Base-by-base conservation (phyloP, 2,113 vertebrate species). In the Crotophaga sulcirostris region DNA sequence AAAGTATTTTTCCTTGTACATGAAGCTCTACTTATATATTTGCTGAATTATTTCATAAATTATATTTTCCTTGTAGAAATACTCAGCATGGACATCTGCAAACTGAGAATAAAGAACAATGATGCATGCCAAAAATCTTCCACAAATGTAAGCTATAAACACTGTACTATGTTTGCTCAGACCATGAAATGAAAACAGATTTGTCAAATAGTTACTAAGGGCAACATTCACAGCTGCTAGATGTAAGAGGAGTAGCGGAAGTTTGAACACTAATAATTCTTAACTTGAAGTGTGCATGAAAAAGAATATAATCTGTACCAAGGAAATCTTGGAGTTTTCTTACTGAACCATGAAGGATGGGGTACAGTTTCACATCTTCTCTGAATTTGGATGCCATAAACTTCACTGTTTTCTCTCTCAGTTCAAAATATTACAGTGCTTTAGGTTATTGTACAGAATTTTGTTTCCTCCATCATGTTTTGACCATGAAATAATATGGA, bases 1-100 rank as follows among this genome's bases (percentile, higher is more conserved):
- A 25, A 88, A 80, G 9, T 45, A 42, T 60, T 89, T 87, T 90
- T 45, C 47, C 29, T 89, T 85, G 93, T 81, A 8, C 66, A 52
- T 49, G 11, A 73, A 72, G 23, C 64, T 75, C 24, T 93, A 54
- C 87, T 84, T 75, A 89, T n/a, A 15, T 63, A 64, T 78, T 92
- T 90, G 47, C 44, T 91, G 56, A 95, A 52, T 80, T 95, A 72
- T 86, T 96, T 92, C 1, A 75, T 74, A 34, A 87, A 66, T 55
- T 73, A 8, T 67, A 31, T 77, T 90, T 89, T 85, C 33, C 36
- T 90, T 84, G 38, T 26, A 85, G 74, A 84, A 96, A 87, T 85
- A 68, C 36, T 91, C 45, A 89, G 70, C 62, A 51, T 51, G 40
- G n/a, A 81, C 25, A 13, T 58, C 64, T 60, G 31, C 34, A 87